Evolutionary conservation across 2,888 invertebrate genomes (phyloP), one percentile per base, ranked within the genome.

Genomic region (Cephalotes varians): DNA sequence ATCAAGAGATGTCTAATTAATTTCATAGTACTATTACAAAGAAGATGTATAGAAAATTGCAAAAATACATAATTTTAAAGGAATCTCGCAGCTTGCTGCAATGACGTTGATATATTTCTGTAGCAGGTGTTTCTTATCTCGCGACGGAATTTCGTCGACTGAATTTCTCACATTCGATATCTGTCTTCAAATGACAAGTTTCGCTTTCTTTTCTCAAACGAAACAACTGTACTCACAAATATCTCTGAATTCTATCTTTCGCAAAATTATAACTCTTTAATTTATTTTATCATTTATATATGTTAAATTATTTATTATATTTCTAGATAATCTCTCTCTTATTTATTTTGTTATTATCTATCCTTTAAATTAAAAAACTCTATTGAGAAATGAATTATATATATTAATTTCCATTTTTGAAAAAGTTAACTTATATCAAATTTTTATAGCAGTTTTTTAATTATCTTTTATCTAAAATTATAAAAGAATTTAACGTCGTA

Each of bases 81-180:
- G 62, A 65, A 76, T 76, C 51, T 76, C 51, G 0, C 37, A 18
- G 18, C 64, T 64, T 37, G 28, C 21, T 40, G n/a, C 64, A 40
- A 40, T 51, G n/a, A 5, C 28, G 28, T 40, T 64, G 40, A 65
- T 40, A 65, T 65, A 76, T 76, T 76, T 76, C n/a, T 40, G 64
- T 49, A 37, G 64, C 64, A 76, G 64, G n/a, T 76, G 76, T 76
- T 76, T 21, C 40, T 76, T 76, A 76, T 76, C 76, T 64, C 64
- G 51, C 5, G 44, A 44, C 58, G n/a, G 64, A 76, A 76, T 65
- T 65, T 76, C n/a, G 74, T 74, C 28, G 40, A 64, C 51, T 54
- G 76, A 64, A 37, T 64, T 65, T 76, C 40, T 76, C 51, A 40
- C 49, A 15, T n/a, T 51, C 51, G 12, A 64, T 65, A 54, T 76